A percentile compares a stretch with the other conserved stretches of the same genome.
Evolutionary conservation across 92 coral and sea anemone species (phyloP).

Genomic region (Palythoa grandis): DNA sequence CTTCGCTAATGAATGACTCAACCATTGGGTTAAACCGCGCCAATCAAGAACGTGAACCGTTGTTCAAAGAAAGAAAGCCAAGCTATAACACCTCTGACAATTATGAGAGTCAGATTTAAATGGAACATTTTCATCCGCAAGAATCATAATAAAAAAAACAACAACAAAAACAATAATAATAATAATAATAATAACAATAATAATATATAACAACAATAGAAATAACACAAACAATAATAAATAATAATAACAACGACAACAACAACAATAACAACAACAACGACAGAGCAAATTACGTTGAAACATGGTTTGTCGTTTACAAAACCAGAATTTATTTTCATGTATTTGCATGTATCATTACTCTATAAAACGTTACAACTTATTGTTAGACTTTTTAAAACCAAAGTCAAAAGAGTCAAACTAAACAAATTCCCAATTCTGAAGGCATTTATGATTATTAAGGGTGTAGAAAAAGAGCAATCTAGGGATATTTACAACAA

Average conservation of each 20-base stretch:
- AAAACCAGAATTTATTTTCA: no score
- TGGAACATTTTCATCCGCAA: not conserved
- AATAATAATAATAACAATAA: not conserved
- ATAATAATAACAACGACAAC: not conserved
- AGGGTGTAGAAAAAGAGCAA: no score
- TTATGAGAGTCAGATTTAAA: not conserved
- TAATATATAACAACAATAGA: not conserved
- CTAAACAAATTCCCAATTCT: no score
- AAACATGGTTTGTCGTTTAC: no score
- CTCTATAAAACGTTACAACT: no score
- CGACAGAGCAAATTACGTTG: not conserved
- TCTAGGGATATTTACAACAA: no score
- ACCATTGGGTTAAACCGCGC: constrained; percentile 26
- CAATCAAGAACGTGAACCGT: constrained; percentile 4
- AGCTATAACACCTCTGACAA: constrained; percentile 5
- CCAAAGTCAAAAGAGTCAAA: no score
- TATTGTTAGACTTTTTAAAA: no score
- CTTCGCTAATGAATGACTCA: not conserved
- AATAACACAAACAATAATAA: not conserved
- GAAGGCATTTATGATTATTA: no score
- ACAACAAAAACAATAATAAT: not conserved
- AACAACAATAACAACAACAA: not conserved
- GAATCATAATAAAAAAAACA: not conserved
- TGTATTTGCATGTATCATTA: no score
- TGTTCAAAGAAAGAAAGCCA: constrained; percentile 24